phyloP scores from a whole-genome alignment of 2,113 vertebrate species.

The Zosterops hypoxanthus region DNA sequence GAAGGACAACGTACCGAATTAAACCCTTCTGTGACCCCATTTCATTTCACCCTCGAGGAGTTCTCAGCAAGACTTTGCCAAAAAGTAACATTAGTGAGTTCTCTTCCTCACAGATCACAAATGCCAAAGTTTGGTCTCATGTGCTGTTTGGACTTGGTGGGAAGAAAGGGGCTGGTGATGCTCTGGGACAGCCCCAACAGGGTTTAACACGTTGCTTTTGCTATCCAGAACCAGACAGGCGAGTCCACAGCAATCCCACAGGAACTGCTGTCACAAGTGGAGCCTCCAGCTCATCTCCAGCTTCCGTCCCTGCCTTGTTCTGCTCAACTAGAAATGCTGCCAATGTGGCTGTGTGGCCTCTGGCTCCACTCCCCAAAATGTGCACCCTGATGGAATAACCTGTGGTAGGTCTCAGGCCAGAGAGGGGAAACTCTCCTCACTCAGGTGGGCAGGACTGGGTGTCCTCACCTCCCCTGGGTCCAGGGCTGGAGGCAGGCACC shows the following conservation, averaged over 20 bases:
- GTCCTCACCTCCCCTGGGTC: no score
- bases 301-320: neutral
- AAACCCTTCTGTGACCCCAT: conserved; percentile 53
- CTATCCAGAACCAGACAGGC: neutral
- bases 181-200: neutral
- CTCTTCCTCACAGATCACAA: neutral
- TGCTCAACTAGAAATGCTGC: neutral
- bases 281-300: neutral
- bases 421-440: neutral
- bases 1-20: conserved; percentile 54
- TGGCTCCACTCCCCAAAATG: neutral
- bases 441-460: neutral
- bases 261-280: neutral
- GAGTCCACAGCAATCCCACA: neutral
- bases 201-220: neutral
- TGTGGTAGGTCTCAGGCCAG: neutral
- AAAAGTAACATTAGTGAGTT: neutral
- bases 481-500: neutral
- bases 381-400: rapidly evolving
- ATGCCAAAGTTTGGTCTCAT: neutral
- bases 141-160: neutral
- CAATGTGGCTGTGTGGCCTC: rapidly evolving
- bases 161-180: neutral
- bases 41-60: conserved; percentile 38
- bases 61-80: conserved; percentile 21